phyloP scores from a whole-genome alignment of 2,888 invertebrate species.

The Tryphoninae sp. region DNA sequence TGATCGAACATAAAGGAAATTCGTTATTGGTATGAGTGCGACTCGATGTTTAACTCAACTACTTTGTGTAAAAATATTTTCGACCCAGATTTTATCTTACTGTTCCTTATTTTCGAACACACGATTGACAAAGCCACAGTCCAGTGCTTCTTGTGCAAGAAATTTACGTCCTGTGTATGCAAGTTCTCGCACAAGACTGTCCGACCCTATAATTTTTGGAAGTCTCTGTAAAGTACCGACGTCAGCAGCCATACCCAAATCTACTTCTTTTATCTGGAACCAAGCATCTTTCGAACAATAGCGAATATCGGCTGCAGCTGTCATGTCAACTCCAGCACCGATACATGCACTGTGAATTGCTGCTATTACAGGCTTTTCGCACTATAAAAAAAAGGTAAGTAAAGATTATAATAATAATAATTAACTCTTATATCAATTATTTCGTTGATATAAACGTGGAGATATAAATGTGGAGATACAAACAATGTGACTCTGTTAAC shows the following conservation, averaged over 20 bases:
- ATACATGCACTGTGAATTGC: slow-evolving; percentile 95
- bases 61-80: too few relatives aligned
- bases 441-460: not conserved
- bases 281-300: slow-evolving; percentile 95
- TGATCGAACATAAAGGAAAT: slow-evolving; percentile 72
- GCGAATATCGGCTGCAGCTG: slow-evolving; percentile 95
- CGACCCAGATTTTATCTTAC: slow-evolving; percentile 78
- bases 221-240: slow-evolving; percentile 96
- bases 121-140: slow-evolving; percentile 91
- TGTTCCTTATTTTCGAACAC: slow-evolving; percentile 87
- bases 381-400: slow-evolving; percentile 80
- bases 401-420: not conserved
- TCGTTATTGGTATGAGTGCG: not conserved
- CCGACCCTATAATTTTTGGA: slow-evolving; percentile 94
- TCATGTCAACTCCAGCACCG: slow-evolving; percentile 95
- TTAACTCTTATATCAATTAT: not conserved
- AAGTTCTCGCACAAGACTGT: slow-evolving; percentile 93
- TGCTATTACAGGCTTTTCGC: slow-evolving; percentile 94
- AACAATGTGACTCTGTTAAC: not conserved
- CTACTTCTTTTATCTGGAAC: slow-evolving; percentile 95
- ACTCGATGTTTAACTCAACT: not conserved
- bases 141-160: slow-evolving; percentile 89
- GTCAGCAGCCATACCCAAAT: slow-evolving; percentile 96
- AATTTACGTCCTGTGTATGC: slow-evolving; percentile 94
- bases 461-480: not conserved